phyloP scores from a whole-genome alignment of 2,113 vertebrate genomes.

The Corythornis vintsioides region DNA sequence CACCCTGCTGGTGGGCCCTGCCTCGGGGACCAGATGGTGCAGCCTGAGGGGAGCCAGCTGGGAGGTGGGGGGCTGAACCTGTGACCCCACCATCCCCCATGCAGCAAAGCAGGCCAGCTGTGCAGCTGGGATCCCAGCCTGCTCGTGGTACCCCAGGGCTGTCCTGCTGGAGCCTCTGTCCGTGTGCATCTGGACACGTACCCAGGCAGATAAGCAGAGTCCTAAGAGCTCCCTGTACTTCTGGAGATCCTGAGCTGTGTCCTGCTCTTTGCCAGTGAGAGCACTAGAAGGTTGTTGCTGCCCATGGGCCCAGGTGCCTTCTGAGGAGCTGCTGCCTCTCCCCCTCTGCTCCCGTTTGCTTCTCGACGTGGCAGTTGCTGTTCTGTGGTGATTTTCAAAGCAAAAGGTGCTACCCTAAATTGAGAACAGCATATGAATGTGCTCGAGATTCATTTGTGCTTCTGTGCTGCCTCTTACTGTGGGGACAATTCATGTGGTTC shows the following conservation, averaged over 20 bases:
- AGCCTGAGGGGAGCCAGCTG: no score
- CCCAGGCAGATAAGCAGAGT: no score
- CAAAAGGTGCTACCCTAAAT: not conserved
- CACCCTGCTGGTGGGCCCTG: fast-evolving
- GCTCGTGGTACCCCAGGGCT: no score
- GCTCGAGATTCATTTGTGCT: not conserved
- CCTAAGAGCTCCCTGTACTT: not conserved
- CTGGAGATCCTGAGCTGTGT: not conserved
- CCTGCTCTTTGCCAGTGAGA: not conserved
- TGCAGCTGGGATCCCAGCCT: not conserved
- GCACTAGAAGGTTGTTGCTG: no score
- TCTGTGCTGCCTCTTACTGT: not conserved
- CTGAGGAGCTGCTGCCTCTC: not conserved
- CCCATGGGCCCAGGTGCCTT: not conserved
- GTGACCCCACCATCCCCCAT: no score
- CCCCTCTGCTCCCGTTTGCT: not conserved
- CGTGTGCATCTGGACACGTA: no score
- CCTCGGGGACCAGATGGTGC: fast-evolving
- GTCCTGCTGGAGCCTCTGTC: no score
- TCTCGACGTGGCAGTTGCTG: not conserved
- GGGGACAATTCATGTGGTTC: not conserved
- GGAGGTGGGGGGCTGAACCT: no score
- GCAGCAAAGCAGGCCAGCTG: no score
- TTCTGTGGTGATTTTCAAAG: not conserved
- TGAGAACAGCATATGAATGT: not conserved